These are phyloP conservation scores for Oryctes rhinoceros DNA, from an alignment of 1,140 invertebrate genomes.

Conservation along the genomic window DNA sequence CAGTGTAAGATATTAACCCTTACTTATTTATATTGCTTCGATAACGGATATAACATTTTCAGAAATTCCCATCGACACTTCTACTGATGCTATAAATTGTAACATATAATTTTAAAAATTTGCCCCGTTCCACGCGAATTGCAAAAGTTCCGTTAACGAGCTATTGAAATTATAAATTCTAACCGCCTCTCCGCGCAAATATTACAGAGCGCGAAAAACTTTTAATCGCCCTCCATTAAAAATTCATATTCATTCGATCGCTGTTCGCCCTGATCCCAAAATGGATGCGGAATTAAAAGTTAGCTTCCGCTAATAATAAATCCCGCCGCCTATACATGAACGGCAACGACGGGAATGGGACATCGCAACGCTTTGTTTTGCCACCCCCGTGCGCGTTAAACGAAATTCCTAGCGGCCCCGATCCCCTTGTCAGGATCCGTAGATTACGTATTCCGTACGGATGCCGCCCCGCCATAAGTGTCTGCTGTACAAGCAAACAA, in stretches of 20 bases:
- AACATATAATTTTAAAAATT: conserved; percentile 19
- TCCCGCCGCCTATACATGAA: neutral
- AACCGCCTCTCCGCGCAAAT: neutral
- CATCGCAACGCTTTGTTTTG: neutral
- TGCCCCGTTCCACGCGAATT: neutral
- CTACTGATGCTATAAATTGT: neutral
- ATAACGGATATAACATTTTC: no score
- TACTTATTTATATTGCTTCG: no score
- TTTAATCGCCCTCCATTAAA: conserved; percentile 28
- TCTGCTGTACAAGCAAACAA: conserved; percentile 32
- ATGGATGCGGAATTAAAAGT: conserved; percentile 36
- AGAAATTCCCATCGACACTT: no score
- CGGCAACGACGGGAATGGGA: neutral
- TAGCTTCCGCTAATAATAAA: conserved; percentile 26
- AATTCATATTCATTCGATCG: conserved; percentile 29
- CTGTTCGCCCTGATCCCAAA: neutral
- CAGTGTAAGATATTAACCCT: no score
- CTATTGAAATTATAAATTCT: conserved; percentile 33
- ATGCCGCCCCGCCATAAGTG: neutral
- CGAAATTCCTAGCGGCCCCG: neutral
- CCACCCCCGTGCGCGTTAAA: neutral
- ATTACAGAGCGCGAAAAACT: neutral
- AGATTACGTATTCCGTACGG: conserved; percentile 19
- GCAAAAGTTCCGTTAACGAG: conserved; percentile 32
- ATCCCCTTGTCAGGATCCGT: neutral